These are phyloP conservation scores for Castor canadensis DNA, from an alignment of 2,113 vertebrate genomes.

Conservation along the genomic window DNA sequence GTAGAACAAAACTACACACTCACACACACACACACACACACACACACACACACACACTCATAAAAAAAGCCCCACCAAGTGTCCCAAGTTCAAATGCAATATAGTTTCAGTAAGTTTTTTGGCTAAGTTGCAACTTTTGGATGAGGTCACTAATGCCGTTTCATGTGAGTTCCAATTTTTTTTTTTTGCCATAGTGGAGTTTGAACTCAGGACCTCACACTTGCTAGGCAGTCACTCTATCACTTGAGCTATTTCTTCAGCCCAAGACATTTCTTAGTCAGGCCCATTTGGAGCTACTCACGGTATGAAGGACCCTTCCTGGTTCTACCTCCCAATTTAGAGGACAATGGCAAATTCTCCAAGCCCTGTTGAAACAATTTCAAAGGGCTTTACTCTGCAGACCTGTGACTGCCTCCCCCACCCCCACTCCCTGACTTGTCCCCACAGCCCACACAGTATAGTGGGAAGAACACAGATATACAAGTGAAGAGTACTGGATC, in stretches of 20 bases:
- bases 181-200: too few relatives aligned
- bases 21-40: too few relatives aligned
- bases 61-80: too few relatives aligned
- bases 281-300: neutral
- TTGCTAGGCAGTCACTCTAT: too few relatives aligned
- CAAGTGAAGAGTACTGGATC: neutral
- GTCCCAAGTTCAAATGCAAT: too few relatives aligned
- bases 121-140: neutral
- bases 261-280: neutral
- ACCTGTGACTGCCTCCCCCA: neutral
- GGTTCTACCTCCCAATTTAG: neutral
- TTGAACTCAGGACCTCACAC: too few relatives aligned
- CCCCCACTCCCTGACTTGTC: too few relatives aligned
- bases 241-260: too few relatives aligned
- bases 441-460: neutral
- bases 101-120: too few relatives aligned
- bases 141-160: neutral
- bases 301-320: neutral
- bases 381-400: neutral
- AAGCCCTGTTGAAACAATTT: neutral
- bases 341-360: neutral
- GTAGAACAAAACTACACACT: too few relatives aligned
- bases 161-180: neutral
- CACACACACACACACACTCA: too few relatives aligned
- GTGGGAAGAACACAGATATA: neutral